These are phyloP conservation scores for Fulica atra DNA, from an alignment of 2,113 vertebrate genomes.

Conservation along the genomic window DNA sequence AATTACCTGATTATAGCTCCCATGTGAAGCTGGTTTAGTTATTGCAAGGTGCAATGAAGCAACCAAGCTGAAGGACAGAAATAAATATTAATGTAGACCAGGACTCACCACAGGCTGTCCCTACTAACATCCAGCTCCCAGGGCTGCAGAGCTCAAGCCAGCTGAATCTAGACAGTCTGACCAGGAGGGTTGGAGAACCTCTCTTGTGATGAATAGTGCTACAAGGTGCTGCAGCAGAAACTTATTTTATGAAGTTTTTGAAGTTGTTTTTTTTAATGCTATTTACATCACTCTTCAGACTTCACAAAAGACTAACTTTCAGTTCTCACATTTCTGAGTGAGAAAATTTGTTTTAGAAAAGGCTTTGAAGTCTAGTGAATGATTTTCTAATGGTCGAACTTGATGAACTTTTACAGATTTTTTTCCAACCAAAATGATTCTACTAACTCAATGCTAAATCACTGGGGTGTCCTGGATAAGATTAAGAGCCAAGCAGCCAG, in stretches of 20 bases:
- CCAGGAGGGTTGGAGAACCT: background rate
- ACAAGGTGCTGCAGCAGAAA: background rate
- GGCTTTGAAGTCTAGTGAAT: background rate
- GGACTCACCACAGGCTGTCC: background rate
- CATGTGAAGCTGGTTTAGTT: background rate
- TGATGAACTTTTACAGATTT: no score
- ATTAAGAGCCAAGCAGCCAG: background rate
- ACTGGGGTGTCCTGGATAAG: background rate
- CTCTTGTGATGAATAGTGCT: background rate
- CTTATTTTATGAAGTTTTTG: background rate
- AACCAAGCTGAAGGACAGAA: background rate
- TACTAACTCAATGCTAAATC: background rate
- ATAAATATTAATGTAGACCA: background rate
- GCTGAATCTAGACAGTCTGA: no score
- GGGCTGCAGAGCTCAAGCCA: background rate
- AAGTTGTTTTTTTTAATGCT: background rate
- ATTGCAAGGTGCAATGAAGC: background rate
- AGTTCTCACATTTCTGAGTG: background rate
- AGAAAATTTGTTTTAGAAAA: background rate
- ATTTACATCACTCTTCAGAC: background rate
- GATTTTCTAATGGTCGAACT: background rate
- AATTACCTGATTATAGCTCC: background rate
- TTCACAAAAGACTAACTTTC: background rate
- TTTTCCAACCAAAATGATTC: no score
- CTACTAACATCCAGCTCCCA: background rate